Conservation (phyloP, 2,797 vertebrate genomes). For the Toxotes lorentzi region DNA sequence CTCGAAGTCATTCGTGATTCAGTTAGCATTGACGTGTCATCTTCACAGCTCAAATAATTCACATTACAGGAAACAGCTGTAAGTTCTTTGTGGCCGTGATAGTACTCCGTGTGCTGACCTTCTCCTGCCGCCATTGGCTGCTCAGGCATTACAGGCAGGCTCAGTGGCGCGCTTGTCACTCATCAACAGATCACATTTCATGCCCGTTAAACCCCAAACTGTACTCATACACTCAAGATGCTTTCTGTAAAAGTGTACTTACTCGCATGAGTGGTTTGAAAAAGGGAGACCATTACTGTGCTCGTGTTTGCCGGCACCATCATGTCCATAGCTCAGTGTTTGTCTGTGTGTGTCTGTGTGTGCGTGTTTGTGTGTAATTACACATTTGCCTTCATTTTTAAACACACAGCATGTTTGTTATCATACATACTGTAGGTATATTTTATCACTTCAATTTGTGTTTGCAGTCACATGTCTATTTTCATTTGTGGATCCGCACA, state of each 20-base stretch:
- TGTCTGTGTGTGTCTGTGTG: conserved; percentile 22
- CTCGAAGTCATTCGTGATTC: conserved; percentile 52
- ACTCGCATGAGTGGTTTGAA: conserved; percentile 76
- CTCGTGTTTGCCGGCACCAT: conserved; percentile 44
- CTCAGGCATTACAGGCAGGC: conserved; percentile 50
- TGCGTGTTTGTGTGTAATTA: conserved; percentile 31
- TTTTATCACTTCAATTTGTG: conserved; percentile 12
- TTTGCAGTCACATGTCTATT: conserved; percentile 7
- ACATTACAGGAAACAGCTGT: conserved; percentile 34
- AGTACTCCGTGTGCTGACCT: conserved; percentile 15
- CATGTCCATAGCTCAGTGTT: conserved; percentile 15
- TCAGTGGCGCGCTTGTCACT: conserved; percentile 59
- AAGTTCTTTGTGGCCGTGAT: conserved; percentile 25
- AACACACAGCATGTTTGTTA: conserved; percentile 5
- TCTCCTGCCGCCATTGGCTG: conserved; percentile 44
- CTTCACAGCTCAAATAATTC: conserved; percentile 35
- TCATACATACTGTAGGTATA: not conserved
- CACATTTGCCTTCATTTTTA: conserved; percentile 26
- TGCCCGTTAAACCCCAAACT: conserved; percentile 78
- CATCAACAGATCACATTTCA: conserved; percentile 75
- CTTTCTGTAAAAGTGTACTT: conserved; percentile 73
- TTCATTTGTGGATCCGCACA: conserved; percentile 17
- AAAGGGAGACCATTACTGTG: conserved; percentile 76
- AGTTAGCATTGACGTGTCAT: conserved; percentile 50
- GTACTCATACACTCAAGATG: conserved; percentile 66